Evolutionary conservation across 2,113 vertebrate species (phyloP).

Genomic region (Herpailurus yagouaroundi): DNA sequence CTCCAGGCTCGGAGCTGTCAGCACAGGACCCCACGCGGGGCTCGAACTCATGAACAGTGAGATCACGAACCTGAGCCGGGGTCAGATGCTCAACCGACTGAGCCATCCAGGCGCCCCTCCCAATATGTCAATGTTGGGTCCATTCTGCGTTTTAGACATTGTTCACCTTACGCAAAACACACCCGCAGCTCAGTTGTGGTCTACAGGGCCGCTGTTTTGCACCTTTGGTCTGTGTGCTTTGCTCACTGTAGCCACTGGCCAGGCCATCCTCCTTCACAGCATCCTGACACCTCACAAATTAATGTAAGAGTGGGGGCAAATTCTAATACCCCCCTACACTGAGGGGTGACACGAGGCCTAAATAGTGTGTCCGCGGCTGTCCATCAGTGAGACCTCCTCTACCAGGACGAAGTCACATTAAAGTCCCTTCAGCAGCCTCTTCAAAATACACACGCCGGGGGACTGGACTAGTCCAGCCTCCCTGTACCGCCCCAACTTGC

Average conservation of each 20-base stretch:
- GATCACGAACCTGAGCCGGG: no score
- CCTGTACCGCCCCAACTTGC: background rate
- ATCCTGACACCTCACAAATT: background rate
- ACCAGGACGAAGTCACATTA: background rate
- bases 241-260: background rate
- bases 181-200: background rate
- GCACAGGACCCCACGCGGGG: no score
- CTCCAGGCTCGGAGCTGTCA: no score
- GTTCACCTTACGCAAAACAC: background rate
- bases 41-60: no score
- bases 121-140: background rate
- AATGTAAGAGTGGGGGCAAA: rapidly evolving
- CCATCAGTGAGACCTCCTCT: background rate
- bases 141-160: background rate
- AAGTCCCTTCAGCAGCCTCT: background rate
- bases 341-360: background rate
- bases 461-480: background rate
- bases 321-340: background rate
- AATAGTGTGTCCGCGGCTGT: rapidly evolving
- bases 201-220: rapidly evolving
- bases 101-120: no score
- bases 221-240: background rate
- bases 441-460: background rate
- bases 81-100: no score
- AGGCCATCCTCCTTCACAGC: background rate